Conservation (phyloP, 2,888 invertebrate genomes). For the Sericinus montela region DNA sequence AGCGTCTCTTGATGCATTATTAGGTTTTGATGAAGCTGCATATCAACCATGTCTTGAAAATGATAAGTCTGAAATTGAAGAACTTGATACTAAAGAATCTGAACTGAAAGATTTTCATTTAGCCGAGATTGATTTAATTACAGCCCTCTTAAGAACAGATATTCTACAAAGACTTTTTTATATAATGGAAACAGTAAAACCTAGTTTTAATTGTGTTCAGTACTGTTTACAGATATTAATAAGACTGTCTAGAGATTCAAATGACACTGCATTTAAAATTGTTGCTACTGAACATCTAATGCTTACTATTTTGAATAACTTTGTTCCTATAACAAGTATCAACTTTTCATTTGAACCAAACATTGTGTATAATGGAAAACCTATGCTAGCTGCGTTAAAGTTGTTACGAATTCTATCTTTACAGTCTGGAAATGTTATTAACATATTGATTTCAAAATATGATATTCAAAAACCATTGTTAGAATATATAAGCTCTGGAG, state of each 20-base stretch:
- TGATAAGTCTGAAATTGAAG: conserved; percentile 74
- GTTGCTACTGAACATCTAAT: conserved; percentile 82
- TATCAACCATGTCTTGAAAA: conserved; percentile 80
- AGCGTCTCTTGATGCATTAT: conserved; percentile 83
- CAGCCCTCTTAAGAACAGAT: conserved; percentile 85
- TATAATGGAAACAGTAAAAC: conserved; percentile 84
- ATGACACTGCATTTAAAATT: conserved; percentile 82
- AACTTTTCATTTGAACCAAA: conserved; percentile 58
- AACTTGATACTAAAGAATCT: conserved; percentile 71
- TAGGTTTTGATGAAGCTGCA: conserved; percentile 82
- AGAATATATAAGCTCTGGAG: conserved; percentile 75
- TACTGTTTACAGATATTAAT: conserved; percentile 89
- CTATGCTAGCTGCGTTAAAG: conserved; percentile 85
- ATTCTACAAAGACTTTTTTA: conserved; percentile 87
- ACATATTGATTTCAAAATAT: conserved; percentile 73
- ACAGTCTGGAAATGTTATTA: conserved; percentile 77
- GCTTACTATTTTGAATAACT: conserved; percentile 77
- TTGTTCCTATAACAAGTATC: conserved; percentile 69
- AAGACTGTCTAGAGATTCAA: conserved; percentile 88
- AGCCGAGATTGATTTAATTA: conserved; percentile 89
- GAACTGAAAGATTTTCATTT: conserved; percentile 93
- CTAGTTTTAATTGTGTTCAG: conserved; percentile 85
- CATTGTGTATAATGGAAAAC: conserved; percentile 80
- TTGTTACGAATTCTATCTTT: conserved; percentile 85
- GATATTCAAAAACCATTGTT: conserved; percentile 74